phyloP scores from a whole-genome alignment of 2,888 invertebrate genomes.

The Blastobasis adustella region DNA sequence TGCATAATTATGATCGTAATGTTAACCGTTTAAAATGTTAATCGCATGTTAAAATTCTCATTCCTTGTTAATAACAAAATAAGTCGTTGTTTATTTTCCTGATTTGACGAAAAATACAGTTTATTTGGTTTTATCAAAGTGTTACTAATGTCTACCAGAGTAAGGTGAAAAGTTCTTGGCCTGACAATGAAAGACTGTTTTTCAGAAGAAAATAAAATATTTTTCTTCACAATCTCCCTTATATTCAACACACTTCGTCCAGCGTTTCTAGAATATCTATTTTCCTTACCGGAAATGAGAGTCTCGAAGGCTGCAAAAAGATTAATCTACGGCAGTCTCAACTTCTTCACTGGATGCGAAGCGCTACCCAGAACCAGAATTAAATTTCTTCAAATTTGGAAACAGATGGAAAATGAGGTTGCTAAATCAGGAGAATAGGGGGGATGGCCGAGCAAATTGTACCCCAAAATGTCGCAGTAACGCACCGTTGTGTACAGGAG shows the following conservation, averaged over 20 bases:
- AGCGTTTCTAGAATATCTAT: background rate
- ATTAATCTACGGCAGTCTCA: background rate
- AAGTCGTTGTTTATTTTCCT: too few species aligned
- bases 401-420: background rate
- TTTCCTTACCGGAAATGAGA: background rate
- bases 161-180: too few species aligned
- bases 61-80: too few species aligned
- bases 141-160: too few species aligned
- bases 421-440: conserved; percentile 1
- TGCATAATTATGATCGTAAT: too few species aligned
- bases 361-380: background rate
- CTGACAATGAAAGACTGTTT: too few species aligned
- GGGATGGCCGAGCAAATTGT: background rate
- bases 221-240: background rate
- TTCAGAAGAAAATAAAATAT: background rate
- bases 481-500: too few species aligned
- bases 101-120: too few species aligned
- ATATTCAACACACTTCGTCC: background rate
- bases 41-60: too few species aligned
- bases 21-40: too few species aligned
- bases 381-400: background rate
- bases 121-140: too few species aligned
- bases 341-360: background rate
- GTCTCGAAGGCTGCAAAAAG: background rate
- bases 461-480: background rate